Percentiles rank a stretch among this genome's conserved stretches.
Conservation (phyloP, 2,888 invertebrate species). For the Antheraea assamensis region DNA sequence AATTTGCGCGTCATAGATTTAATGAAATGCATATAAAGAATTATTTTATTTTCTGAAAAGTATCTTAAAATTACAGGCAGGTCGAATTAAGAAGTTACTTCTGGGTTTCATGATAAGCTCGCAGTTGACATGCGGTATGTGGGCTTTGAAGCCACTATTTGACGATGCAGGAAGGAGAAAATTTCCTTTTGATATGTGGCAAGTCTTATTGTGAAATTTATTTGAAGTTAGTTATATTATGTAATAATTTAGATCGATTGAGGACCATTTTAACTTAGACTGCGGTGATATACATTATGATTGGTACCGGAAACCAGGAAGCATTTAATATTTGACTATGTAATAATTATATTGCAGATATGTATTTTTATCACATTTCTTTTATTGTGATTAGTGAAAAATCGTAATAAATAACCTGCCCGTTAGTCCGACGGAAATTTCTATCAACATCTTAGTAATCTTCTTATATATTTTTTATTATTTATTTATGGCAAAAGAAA, state of each 20-base stretch:
- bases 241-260: background rate
- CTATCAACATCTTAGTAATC: background rate
- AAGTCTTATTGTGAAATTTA: conserved; percentile 31
- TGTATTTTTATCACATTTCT: too few relatives aligned
- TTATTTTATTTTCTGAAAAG: conserved; percentile 35
- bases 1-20: background rate
- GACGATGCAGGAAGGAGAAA: conserved; percentile 64
- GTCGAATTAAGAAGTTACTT: conserved; percentile 60
- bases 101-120: conserved; percentile 66
- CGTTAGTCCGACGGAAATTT: too few relatives aligned
- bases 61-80: conserved; percentile 57
- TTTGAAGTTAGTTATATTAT: background rate
- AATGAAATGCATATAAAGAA: background rate
- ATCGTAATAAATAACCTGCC: background rate
- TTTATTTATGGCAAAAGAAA: too few relatives aligned
- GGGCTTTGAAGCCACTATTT: conserved; percentile 68
- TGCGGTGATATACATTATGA: background rate
- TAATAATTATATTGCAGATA: too few relatives aligned
- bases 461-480: too few relatives aligned
- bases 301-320: background rate
- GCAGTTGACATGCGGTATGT: conserved; percentile 63
- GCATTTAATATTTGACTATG: too few relatives aligned
- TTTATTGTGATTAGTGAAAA: too few relatives aligned
- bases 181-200: conserved; percentile 76
- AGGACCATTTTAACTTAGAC: too few relatives aligned